Evolutionary conservation across 2,113 vertebrate species (phyloP), one percentile per base, ranked within the genome.

Genomic region (Hoplias malabaricus): DNA sequence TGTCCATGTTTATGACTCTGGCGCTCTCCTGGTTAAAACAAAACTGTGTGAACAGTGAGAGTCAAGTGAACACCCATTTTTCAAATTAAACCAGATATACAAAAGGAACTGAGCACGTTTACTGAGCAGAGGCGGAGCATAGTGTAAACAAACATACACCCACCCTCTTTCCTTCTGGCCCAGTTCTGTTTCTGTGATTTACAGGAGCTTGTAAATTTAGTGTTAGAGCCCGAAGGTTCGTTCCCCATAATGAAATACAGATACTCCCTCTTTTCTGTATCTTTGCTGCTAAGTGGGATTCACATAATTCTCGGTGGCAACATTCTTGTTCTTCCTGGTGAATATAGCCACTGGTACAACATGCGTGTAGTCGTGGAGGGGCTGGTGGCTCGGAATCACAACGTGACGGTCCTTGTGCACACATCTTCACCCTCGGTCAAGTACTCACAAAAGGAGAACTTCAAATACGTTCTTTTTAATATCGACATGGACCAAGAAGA

Each of bases 291-390:
- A 9, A 48, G 57, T 48, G 42, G 61, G 23, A 16, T 10, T 33
- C 70, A 72, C 8, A 7, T 29, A 0, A 10, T 21, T 46, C 29
- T 40, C 31, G 34, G 71, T 8, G 92, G 92, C 19, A 93, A 92
- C 0, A 82, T 95, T 71, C 68, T 95, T 75, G 87, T 95, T 77
- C 90, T 93, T 90, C 94, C 93, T 33, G 84, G 89, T 0, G 93
- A 94, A 83, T 91, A 86, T 78, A 95, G 94, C 46, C 93, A 94
- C 77, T 95, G 93, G 94, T 68, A 93, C 84, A 94, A 94, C 7
- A 85, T 93, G 83, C 89, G 90, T 69, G 43, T 69, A 9, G 82
- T 94, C 69, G 42, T 91, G 43, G 83, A 91, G 50, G 89, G 90
- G 61, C 57, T 95, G 29, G 84, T 83, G 21, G 71, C 0, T 12